phyloP scores from a whole-genome alignment of 1,140 invertebrate species.

The Brachionus plicatilis region DNA sequence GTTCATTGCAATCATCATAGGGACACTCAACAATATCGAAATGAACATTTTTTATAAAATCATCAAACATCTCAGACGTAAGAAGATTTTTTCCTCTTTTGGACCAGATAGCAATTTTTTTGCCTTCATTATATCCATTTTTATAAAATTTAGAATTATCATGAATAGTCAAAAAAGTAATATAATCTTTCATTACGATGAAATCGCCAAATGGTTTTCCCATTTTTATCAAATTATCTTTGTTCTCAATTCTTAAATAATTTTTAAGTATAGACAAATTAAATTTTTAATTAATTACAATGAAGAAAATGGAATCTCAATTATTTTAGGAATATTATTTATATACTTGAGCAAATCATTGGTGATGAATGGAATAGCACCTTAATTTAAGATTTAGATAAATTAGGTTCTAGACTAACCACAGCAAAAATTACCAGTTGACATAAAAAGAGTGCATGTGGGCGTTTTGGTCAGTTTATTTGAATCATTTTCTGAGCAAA shows the following conservation, averaged over 20 bases:
- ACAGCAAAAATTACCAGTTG: neutral
- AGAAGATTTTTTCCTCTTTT: slow-evolving; percentile 31
- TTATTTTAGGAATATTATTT: neutral
- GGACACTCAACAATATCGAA: slow-evolving; percentile 16
- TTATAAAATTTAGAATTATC: slow-evolving; percentile 5
- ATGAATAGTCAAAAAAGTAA: slow-evolving; percentile 6
- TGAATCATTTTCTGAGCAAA: neutral
- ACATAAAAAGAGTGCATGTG: slow-evolving; percentile 14
- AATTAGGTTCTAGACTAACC: neutral
- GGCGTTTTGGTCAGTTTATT: neutral
- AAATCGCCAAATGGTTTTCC: neutral
- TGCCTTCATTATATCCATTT: slow-evolving; percentile 17
- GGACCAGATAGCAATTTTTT: slow-evolving; percentile 26
- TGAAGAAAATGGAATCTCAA: slow-evolving; percentile 9
- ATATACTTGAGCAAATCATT: slow-evolving; percentile 15
- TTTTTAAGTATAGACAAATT: neutral
- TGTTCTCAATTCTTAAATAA: neutral
- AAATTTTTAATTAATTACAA: neutral
- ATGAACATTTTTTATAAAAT: slow-evolving; percentile 28
- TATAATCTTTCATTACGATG: slow-evolving; percentile 15
- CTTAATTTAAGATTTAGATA: neutral
- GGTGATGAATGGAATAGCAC: slow-evolving; percentile 24
- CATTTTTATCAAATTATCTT: slow-evolving; percentile 26
- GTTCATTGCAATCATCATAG: neutral
- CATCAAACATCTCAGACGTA: neutral